phyloP scores from a whole-genome alignment of 2,113 vertebrate genomes.

The Hypomesus transpacificus region DNA sequence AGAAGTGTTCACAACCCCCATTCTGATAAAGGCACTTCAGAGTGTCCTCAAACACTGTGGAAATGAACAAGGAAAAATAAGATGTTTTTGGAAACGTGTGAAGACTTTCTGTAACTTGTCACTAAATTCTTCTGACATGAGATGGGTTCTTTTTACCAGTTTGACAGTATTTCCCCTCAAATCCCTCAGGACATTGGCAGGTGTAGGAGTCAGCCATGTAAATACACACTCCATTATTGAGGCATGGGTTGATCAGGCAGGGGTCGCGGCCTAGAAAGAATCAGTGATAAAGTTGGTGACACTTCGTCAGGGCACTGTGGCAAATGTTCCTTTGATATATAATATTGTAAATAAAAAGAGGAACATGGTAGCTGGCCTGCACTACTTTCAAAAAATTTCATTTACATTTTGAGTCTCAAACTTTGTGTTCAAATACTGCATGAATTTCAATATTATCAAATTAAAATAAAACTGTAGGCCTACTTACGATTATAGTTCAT shows the following conservation, averaged over 20 bases:
- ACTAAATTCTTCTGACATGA: not conserved
- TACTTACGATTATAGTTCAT: slow-evolving; percentile 55
- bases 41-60: slow-evolving; percentile 60
- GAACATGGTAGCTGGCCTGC: not conserved
- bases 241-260: slow-evolving; percentile 59
- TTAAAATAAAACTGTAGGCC: not conserved
- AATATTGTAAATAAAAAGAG: not conserved
- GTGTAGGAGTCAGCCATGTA: slow-evolving; percentile 24
- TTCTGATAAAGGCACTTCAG: slow-evolving; percentile 80
- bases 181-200: slow-evolving; percentile 61
- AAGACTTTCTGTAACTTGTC: not conserved
- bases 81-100: not conserved
- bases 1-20: slow-evolving; percentile 84
- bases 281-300: not conserved
- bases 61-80: not conserved
- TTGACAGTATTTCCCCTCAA: slow-evolving; percentile 60
- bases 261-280: slow-evolving; percentile 43
- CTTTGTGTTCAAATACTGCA: not conserved
- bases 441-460: not conserved
- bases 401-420: not conserved
- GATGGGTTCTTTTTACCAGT: slow-evolving; percentile 40
- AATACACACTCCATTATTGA: slow-evolving; percentile 57
- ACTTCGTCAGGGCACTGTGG: not conserved
- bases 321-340: not conserved
- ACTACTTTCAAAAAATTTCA: not conserved